Evolutionary conservation across 2,113 vertebrate genomes (phyloP).

Genomic region (Typhlomys cinereus): DNA sequence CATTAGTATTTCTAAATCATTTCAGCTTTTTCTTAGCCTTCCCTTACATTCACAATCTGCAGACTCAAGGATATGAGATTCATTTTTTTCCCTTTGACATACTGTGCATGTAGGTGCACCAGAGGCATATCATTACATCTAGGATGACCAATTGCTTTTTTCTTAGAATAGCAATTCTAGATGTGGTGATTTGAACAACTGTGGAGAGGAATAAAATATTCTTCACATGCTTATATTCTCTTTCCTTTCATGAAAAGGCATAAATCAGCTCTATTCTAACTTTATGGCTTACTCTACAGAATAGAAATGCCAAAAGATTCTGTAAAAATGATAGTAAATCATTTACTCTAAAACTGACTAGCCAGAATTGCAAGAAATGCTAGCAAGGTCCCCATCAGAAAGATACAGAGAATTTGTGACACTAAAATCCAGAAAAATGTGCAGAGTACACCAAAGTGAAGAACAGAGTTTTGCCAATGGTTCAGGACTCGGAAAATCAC

Average conservation of each 20-base stretch:
- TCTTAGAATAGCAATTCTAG: conserved; percentile 45
- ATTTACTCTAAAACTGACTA: conserved; percentile 61
- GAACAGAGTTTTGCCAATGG: neutral
- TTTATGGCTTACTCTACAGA: conserved; percentile 47
- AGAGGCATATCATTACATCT: neutral
- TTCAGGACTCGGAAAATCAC: neutral
- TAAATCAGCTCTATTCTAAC: neutral
- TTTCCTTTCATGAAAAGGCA: conserved; percentile 56
- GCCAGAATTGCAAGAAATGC: conserved; percentile 53
- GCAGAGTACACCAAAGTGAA: neutral
- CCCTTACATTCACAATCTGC: conserved; percentile 46
- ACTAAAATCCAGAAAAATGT: neutral
- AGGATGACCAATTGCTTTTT: conserved; percentile 40
- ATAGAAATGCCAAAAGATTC: conserved; percentile 29
- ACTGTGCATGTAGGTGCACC: neutral
- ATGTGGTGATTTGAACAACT: conserved; percentile 45
- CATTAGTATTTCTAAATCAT: conserved; percentile 50
- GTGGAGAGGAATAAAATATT: conserved; percentile 6
- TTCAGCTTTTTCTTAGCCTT: neutral
- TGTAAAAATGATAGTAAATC: conserved; percentile 57
- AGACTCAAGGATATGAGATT: conserved; percentile 14
- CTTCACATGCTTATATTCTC: conserved; percentile 24
- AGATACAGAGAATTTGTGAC: neutral
- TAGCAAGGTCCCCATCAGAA: neutral
- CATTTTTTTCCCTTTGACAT: conserved; percentile 49